These are phyloP conservation scores for Pandemis corylana DNA, from an alignment of 2,888 invertebrate genomes.

Conservation along the genomic window DNA sequence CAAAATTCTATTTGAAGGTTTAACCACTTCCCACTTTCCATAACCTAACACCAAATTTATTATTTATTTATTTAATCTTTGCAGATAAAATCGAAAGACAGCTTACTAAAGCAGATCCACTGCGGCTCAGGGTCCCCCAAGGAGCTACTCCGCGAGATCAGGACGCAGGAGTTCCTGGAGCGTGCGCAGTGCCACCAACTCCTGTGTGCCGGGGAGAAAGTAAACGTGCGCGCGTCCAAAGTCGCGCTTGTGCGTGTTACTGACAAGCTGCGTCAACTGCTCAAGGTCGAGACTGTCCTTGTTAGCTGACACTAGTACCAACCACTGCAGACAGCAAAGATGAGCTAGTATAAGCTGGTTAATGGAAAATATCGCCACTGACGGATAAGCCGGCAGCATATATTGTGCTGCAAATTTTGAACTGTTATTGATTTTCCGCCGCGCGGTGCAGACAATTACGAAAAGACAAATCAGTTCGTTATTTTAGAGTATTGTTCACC, in stretches of 20 bases:
- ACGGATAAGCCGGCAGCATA: background rate
- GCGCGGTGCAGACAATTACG: background rate
- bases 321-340: background rate
- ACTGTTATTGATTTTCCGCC: background rate
- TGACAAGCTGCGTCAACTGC: constrained; percentile 91
- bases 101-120: constrained; percentile 89
- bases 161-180: constrained; percentile 92
- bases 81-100: constrained; percentile 92
- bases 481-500: constrained; percentile 15
- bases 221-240: constrained; percentile 92
- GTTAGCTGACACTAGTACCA: constrained; percentile 84
- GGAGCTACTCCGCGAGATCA: constrained; percentile 87
- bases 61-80: constrained; percentile 61
- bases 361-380: background rate
- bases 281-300: constrained; percentile 91
- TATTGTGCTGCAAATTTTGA: background rate
- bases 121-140: constrained; percentile 85
- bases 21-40: background rate
- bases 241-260: constrained; percentile 93
- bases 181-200: constrained; percentile 92
- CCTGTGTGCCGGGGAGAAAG: constrained; percentile 90
- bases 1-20: background rate
- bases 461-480: background rate
- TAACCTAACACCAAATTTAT: background rate
- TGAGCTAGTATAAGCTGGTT: background rate